Evolutionary conservation across 1,140 invertebrate genomes (phyloP), one percentile per base, ranked within the genome.

Genomic region (Lucilia cuprina): DNA sequence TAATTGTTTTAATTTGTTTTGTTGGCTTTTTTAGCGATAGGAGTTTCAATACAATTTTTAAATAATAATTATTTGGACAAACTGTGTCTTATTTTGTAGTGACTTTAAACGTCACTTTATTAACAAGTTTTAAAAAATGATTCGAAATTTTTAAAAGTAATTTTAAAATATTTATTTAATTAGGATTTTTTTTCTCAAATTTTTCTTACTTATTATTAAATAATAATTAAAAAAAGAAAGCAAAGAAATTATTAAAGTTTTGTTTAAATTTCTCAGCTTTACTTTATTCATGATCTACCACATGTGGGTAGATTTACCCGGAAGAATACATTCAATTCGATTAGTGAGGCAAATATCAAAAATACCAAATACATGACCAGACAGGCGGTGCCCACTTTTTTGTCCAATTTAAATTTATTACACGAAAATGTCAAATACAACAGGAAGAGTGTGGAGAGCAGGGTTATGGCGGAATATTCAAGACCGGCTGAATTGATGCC

Each of bases 251-350:
- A 21, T 10, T 10, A 70, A 19, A 70, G 7, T 70, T 21, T 70
- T 70, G 12, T 25, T 25, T 70, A 12, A 70, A 17, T 60, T 60
- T 17, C 14, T 17, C 7, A 3, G 55, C 14, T 60, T 60, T 60
- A 21, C 19, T 47, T 49, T 80, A 55, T 84, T 90, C 88, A 90
- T 86, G 88, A 91, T 85, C 89, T 87, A 85, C 89, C 90, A 84
- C 96, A 97, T 50, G 96, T 95, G 83, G 96, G 96, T 84, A 96
- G 91, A 92, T 97, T 97, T 83, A 97, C 96, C 84, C 92, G 93
- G 91, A 97, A 97, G 93, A 97, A 96, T 84, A 96, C 94, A 91
- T 97, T 97, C 84, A 97, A 92, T 92, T 97, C 96, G 86, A 97
- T 96, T 82, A 97, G 93, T 83, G 94, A 94, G 74, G 96, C 96